Base-by-base conservation (phyloP, 37 sponge, comb jelly and placozoan species). In the Cliona cf. orientalis region DNA sequence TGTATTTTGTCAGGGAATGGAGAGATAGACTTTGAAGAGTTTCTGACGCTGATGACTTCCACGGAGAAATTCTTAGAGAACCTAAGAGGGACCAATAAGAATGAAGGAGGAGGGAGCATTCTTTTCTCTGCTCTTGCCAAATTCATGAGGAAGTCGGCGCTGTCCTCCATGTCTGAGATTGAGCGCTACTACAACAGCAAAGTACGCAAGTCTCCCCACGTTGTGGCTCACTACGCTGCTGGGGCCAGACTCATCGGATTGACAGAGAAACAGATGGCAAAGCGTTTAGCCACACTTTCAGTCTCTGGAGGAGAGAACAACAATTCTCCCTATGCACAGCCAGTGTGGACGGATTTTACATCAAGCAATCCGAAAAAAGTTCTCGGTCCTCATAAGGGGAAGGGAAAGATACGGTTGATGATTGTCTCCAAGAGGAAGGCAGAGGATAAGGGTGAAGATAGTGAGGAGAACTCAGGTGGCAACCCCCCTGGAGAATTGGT, bases 301-400 rank as follows among this genome's bases (percentile, higher is more conserved):
- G 68, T 64, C 33, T 33, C 79, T 19, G 69, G 67, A 17, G 87
- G 56, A 37, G 79, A 80, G 42, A 77, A 84, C 37, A 70, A 57
- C 14, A 86, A 89, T 45, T 92, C 93, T 32, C 93, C 93, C 36
- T 92, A 92, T 74, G 85, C 93, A 17, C 90, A 92, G 76, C 93
- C 89, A 9, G 69, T 87, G 29, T 70, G 72, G 1, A 35, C 56
- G 55, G n/a, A n/a, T n/a, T 62, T 90, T 34, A 35, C 43, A 23
- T 25, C 58, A 31, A 63, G 65, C 43, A 39, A 42, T 1, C 57
- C 38, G 1, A 44, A 36, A 11, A 76, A 69, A 71, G 23, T 56
- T 31, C 37, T 38, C 25, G 35, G 49, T 14, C 26, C 41, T 3
- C 22, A 34, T 17, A 56, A 34, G 39, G 69, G 64, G 60, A 80